These are phyloP conservation scores for Rallus crepitans DNA, from an alignment of 2,797 vertebrate species.

Conservation along the genomic window DNA sequence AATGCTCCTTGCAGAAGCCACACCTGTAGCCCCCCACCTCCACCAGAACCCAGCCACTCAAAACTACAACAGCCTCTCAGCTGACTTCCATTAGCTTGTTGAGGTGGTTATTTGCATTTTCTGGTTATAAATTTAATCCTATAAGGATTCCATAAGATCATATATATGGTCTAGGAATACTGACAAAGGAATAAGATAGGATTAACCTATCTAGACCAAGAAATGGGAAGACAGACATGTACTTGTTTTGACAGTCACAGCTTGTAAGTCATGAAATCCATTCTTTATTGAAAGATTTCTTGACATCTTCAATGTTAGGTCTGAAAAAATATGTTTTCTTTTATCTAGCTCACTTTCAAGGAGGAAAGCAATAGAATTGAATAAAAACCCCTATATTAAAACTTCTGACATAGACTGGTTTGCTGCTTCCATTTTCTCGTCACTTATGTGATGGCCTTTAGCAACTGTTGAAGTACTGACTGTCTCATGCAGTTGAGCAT, in stretches of 20 bases:
- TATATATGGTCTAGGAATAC: background rate
- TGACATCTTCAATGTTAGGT: background rate
- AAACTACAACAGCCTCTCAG: background rate
- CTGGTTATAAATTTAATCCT: background rate
- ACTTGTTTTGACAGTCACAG: background rate
- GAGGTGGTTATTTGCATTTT: background rate
- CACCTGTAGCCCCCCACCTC: too few relatives aligned
- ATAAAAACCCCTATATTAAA: background rate
- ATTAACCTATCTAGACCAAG: background rate
- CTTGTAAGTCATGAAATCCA: background rate
- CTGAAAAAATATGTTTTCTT: background rate
- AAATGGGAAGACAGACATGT: background rate
- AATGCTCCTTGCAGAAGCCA: too few relatives aligned
- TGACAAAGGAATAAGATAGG: background rate
- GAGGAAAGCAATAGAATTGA: background rate
- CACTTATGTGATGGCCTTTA: background rate
- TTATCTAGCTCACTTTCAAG: background rate
- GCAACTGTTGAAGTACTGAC: background rate
- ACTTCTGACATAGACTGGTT: background rate
- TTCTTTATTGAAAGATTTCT: background rate
- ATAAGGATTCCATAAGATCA: background rate
- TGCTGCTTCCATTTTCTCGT: background rate
- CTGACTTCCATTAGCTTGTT: background rate
- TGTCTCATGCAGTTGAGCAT: background rate
- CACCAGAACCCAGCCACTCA: too few relatives aligned